Conservation (phyloP, 2,888 invertebrate genomes). For the Rhimphoctona megacephalus region DNA sequence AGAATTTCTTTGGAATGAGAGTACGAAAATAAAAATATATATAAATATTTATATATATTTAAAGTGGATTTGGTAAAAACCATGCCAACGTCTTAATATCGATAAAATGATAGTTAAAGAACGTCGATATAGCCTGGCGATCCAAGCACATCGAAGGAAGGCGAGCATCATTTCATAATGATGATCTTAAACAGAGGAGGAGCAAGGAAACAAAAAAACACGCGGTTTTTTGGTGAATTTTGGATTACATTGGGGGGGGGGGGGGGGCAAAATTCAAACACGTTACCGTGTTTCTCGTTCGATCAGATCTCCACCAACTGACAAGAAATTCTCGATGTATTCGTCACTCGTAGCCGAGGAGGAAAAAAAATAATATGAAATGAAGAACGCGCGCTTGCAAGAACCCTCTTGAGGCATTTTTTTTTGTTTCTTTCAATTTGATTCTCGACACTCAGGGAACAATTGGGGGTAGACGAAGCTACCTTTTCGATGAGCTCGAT, state of each 20-base stretch:
- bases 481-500: constrained; percentile 99
- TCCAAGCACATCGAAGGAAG: constrained; percentile 1
- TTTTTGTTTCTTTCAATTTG: not conserved
- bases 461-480: constrained; percentile 80
- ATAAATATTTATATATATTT: not conserved
- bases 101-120: constrained; percentile 1
- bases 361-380: constrained; percentile 13
- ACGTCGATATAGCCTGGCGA: constrained; percentile 22
- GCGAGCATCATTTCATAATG: constrained; percentile 4
- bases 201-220: not conserved
- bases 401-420: constrained; percentile 46
- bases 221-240: not conserved
- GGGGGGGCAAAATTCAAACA: constrained; percentile 5
- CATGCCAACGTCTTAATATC: constrained; percentile 29
- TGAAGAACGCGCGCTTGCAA: constrained; percentile 69
- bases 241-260: constrained; percentile 6
- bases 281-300: constrained; percentile 31
- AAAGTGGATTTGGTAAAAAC: constrained; percentile 20
- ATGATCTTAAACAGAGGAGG: not conserved
- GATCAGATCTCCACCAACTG: constrained; percentile 6
- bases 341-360: not conserved
- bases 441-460: not conserved
- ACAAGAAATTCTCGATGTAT: constrained; percentile 8
- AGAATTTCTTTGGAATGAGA: constrained; percentile 10
- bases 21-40: not conserved